phyloP scores from a whole-genome alignment of 2,797 vertebrate genomes.

The Myotis findleyi region DNA sequence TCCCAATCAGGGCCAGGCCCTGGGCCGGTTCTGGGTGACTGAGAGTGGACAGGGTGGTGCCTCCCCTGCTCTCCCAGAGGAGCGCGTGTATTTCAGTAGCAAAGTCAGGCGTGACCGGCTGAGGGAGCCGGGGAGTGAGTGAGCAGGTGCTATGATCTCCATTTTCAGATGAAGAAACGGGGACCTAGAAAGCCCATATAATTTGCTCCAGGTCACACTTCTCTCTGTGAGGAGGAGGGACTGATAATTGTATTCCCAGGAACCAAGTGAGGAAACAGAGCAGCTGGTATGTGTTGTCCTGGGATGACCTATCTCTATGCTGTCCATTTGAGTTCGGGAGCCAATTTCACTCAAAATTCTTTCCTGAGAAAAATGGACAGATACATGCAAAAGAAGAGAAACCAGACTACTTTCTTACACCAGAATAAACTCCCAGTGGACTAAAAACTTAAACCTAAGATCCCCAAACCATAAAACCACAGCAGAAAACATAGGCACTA shows the following conservation, averaged over 20 bases:
- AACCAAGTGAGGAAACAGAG: background rate
- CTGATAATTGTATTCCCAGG: background rate
- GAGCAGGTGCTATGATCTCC: background rate
- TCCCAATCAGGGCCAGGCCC: background rate
- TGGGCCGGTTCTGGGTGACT: background rate
- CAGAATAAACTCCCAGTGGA: background rate
- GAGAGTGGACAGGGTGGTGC: fast-evolving
- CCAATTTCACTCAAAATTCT: background rate
- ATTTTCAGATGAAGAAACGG: background rate
- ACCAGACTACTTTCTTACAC: background rate
- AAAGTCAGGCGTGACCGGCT: background rate
- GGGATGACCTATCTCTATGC: background rate
- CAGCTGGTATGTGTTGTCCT: background rate
- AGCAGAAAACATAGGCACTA: background rate
- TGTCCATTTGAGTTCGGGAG: background rate
- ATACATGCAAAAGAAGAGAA: background rate
- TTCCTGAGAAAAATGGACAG: background rate
- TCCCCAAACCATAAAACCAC: background rate
- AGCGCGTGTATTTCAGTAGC: background rate
- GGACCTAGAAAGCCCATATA: background rate
- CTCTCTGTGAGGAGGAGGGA: background rate
- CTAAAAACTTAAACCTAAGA: background rate
- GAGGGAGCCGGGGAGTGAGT: background rate
- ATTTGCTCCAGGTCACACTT: background rate
- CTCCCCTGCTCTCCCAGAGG: background rate